Evolutionary conservation across 2,797 vertebrate genomes (phyloP), one percentile per base, ranked within the genome.

Genomic region (Mormyrus proboscirostris): DNA sequence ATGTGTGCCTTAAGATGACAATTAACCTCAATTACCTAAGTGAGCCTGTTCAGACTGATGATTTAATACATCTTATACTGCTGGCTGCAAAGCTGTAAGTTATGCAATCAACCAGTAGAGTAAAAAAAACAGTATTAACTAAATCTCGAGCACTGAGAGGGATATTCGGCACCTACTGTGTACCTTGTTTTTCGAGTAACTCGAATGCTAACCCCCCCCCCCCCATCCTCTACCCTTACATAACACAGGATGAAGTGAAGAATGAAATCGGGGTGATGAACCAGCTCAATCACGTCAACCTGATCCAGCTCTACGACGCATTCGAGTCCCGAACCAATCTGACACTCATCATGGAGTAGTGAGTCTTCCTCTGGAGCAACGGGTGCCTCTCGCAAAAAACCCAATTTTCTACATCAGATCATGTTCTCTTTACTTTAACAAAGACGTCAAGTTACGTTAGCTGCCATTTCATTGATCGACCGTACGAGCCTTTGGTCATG

Each of bases 211-310:
- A 33, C 29, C 29, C 29, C 29, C 16, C 7, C 38, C 2, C 33
- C 3, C 22, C 49, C 62, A n/a, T 2, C 29, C n/a, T 44, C 22
- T 16, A 16, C 19, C n/a, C 3, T 16, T 50, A 6, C 82, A 44
- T 62, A 62, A 82, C 86, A 41, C 89, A 98, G 97, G 97, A 97
- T 86, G 97, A 97, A 88, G 97, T 97, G 49, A 97, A 96, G 93
- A 98, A 98, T 86, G 97, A 98, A 93, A 96, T 98, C 82, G 96
- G 94, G 55, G 93, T 98, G 41, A 98, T 98, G 97, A 98, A 98
- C 93, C 97, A 98, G 90, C 92, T 98, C 55, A 96, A 96, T 90
- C 97, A 98, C 0, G 96, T 95, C 90, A 98, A 97, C 92, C 91
- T 98, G 91, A 97, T 98, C 90, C 97, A 98, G 91, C 96, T 98